phyloP scores from a whole-genome alignment of 64 coral and sea anemone genomes.

The Orbicella faveolata region DNA sequence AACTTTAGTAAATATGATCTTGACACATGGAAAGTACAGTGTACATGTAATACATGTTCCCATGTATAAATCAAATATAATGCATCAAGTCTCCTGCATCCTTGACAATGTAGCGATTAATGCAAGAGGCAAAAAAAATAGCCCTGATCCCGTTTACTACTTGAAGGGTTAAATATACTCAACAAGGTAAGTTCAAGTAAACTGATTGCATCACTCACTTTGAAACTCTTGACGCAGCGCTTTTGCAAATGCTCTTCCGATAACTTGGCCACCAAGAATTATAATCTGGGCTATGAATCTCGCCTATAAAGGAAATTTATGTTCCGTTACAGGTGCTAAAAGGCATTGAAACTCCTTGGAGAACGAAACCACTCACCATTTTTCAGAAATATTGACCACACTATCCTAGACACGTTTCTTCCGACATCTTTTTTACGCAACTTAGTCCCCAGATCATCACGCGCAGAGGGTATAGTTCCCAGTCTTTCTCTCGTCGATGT shows the following conservation, averaged over 20 bases:
- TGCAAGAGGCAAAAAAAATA: too few species aligned
- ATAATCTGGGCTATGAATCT: slow-evolving; percentile 97
- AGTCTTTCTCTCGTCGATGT: too few species aligned
- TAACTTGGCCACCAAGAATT: slow-evolving; percentile 92
- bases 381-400: neutral
- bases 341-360: neutral
- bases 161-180: too few species aligned
- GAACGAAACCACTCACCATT: slow-evolving; percentile 21
- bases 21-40: too few species aligned
- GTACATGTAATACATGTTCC: neutral
- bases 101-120: too few species aligned
- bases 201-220: slow-evolving; percentile 77
- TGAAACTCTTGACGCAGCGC: slow-evolving; percentile 97
- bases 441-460: neutral
- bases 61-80: too few species aligned
- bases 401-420: neutral
- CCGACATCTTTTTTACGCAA: slow-evolving; percentile 10
- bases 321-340: too few species aligned
- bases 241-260: slow-evolving; percentile 90
- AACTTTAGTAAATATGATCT: too few species aligned
- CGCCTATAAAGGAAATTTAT: slow-evolving; percentile 46
- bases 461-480: too few species aligned
- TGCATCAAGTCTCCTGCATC: too few species aligned
- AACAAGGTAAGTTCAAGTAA: too few species aligned
- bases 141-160: too few species aligned